Evolutionary conservation across 2,797 vertebrate species (phyloP).

Genomic region (Liasis olivaceus): DNA sequence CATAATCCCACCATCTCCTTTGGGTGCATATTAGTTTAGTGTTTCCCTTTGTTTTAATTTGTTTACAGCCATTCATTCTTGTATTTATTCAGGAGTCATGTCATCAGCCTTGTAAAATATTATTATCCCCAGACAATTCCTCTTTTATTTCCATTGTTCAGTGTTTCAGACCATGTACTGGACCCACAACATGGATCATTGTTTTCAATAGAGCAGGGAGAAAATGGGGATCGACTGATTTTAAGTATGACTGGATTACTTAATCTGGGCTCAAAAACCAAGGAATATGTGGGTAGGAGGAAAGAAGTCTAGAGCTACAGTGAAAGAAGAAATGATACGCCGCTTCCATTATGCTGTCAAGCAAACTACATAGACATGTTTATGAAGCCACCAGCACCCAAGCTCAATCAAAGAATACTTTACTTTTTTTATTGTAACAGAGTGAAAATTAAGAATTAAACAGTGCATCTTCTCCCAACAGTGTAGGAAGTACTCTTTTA

Average conservation of each 20-base stretch:
- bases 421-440: background rate
- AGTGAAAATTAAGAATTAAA: background rate
- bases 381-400: too few species aligned
- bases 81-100: background rate
- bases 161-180: background rate
- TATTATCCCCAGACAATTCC: background rate
- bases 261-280: background rate
- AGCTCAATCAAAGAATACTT: too few species aligned
- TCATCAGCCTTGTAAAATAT: background rate
- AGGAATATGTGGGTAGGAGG: background rate
- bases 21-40: background rate
- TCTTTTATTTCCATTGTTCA: background rate
- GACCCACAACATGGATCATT: too few species aligned
- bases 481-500: too few species aligned
- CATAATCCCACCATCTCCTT: background rate
- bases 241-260: background rate
- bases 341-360: too few species aligned
- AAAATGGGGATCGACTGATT: background rate
- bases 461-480: background rate
- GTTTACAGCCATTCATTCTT: background rate
- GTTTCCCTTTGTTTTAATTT: background rate
- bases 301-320: too few species aligned
- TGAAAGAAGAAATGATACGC: too few species aligned
- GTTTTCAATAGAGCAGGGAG: background rate
- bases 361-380: too few species aligned